phyloP scores from a whole-genome alignment of 2,797 vertebrate genomes.

The Salarias fasciatus region DNA sequence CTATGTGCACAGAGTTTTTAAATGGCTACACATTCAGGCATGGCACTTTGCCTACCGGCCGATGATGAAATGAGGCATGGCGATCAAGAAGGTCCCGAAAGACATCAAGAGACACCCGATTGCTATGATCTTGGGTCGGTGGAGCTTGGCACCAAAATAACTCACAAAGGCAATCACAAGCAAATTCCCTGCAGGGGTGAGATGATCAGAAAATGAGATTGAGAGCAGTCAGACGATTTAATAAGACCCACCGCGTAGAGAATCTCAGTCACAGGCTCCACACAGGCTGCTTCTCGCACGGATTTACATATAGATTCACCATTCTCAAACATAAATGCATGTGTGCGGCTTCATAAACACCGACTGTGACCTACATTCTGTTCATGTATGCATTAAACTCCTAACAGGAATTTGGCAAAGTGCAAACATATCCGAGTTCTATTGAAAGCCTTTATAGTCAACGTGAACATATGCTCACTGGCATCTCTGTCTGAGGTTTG shows the following conservation, averaged over 20 bases:
- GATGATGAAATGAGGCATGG: constrained; percentile 92
- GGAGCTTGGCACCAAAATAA: constrained; percentile 94
- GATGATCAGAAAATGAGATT: constrained; percentile 38
- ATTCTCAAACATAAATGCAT: too few relatives aligned
- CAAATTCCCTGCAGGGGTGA: constrained; percentile 86
- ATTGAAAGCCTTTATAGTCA: not conserved
- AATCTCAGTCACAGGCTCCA: not conserved
- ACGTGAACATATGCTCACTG: not conserved
- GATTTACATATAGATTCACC: not conserved
- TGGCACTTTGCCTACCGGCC: constrained; percentile 82
- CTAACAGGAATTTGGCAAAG: not conserved
- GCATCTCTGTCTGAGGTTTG: not conserved
- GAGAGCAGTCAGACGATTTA: constrained; percentile 11
- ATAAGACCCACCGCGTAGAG: not conserved
- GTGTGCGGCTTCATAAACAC: not conserved
- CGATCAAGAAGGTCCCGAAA: constrained; percentile 90
- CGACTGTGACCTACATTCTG: not conserved
- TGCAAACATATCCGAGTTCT: not conserved
- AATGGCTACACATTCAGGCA: not conserved
- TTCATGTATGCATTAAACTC: not conserved
- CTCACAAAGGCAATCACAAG: constrained; percentile 93
- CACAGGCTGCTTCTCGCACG: not conserved
- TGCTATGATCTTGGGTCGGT: constrained; percentile 93
- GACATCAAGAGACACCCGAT: constrained; percentile 92
- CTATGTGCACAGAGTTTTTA: not conserved